Base-by-base conservation (phyloP, 2,888 invertebrate genomes). In the Drosophila atroscutellata region DNA sequence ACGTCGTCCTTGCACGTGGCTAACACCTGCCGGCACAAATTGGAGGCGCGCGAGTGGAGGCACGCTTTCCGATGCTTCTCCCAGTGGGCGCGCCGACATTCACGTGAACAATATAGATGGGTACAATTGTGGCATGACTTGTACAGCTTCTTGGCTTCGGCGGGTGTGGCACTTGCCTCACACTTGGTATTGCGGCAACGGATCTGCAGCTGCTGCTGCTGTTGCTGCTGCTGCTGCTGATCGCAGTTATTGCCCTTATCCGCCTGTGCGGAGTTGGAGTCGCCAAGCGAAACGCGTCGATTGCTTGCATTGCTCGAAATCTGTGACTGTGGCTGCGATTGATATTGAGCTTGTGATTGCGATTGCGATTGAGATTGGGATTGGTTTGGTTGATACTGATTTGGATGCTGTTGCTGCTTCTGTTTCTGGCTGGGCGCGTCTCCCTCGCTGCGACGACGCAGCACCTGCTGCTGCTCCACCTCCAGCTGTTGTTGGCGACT, bases 41-140 rank as follows among this genome's bases (percentile, higher is more conserved):
- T 96, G 85, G 98, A 98, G 54, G 98, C 98, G 58, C 98, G 95
- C 26, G 98, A 98, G 93, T 98, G 98, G 75, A 98, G 94, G 92
- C 99, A 99, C 42, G 96, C 96, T 89, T 97, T 96, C 72, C 98
- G 95, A 92, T 99, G 99, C 87, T 97, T 96, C 91, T 97, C 97
- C 98, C 98, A 99, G 92, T 99, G 98, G 18, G 96, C 95, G 72
- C 97, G 94, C 30, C 99, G 95, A 92, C 99, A 99, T 89, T 97
- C 96, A 72, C 97, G 95, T 72, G 98, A 97, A 94, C 99, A 99
- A 93, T 99, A 99, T 90, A 97, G 95, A 91, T 98, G 97, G 82
- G 97, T 96, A 94, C 99, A 99, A 93, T 99, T 98, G 94, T 98
- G 98, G 93, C 97, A 97, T 85, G 97, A 97, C 93, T 98, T 98